Evolutionary conservation across 2,797 vertebrate species (phyloP).

Genomic region (Acanthornis magna): DNA sequence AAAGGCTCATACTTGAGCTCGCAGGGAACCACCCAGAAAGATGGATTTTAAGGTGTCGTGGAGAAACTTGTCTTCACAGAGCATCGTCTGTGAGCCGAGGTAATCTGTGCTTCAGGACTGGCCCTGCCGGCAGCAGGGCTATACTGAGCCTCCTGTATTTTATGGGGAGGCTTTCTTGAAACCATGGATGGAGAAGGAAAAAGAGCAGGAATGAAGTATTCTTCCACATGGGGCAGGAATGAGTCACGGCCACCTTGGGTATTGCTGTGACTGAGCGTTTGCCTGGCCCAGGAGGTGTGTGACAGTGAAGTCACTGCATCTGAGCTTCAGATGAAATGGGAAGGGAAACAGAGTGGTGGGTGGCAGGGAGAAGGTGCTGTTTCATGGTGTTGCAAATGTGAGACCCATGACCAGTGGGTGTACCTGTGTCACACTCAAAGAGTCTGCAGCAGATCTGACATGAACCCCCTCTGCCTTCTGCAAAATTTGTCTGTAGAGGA

Average conservation of each 20-base stretch:
- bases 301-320: background rate
- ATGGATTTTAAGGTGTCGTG: rapidly evolving
- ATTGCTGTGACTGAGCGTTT: background rate
- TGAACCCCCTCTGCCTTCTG: background rate
- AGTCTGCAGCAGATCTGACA: rapidly evolving
- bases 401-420: rapidly evolving
- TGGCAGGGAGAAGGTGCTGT: background rate
- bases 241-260: background rate
- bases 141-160: background rate
- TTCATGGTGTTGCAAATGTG: background rate
- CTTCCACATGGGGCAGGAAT: background rate
- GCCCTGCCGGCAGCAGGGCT: background rate
- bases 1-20: background rate
- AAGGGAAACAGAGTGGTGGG: background rate
- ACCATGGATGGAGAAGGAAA: background rate
- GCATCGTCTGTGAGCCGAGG: background rate
- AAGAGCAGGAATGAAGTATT: background rate
- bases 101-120: background rate
- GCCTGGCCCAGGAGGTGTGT: background rate
- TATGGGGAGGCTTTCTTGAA: background rate
- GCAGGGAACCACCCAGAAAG: background rate
- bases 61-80: background rate
- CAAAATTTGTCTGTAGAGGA: background rate
- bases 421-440: background rate
- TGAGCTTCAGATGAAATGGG: background rate